Base-by-base conservation (phyloP, 2,113 vertebrate species). In the Athene cunicularia region DNA sequence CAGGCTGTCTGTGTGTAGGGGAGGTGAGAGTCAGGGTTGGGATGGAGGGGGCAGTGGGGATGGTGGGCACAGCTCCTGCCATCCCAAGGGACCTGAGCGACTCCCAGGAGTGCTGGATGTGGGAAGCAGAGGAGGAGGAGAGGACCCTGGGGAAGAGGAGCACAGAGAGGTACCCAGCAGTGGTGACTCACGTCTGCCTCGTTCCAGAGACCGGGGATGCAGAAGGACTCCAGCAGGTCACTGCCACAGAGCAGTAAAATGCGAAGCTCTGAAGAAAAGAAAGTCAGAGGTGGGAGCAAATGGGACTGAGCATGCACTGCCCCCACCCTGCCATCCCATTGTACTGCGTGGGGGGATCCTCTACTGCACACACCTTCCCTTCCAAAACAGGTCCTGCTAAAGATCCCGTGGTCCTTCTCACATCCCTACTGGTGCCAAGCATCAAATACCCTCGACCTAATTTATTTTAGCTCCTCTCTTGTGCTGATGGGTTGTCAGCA, bases 161-260 rank as follows among this genome's bases (percentile, higher is more conserved):
- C 49, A 45, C 2, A 18, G 59, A 70, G 35, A 21, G 35, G 14
- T 32, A 23, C 11, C 24, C 2, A 0, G 19, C 1, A 9, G 41
- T 5, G 14, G 19, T 26, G 12, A 99, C 99, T 99, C 98, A 99
- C 99, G 58, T 99, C 99, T 28, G 99, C 99, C 98, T 99, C 99
- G 7, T 99, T 99, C 99, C 99, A 99, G 90, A 99, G 99, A 49
- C 99, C 99, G 7, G 99, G 99, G 98, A 99, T 99, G 97, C 99
- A 99, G 99, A 99, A 99, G 76, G 99, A 99, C 90, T 99, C 99
- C 97, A 99, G 98, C 59, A 99, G 98, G 96, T 99, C 99, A 14
- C 99, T 99, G 88, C 99, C 99, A 81, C 99, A 99, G 94, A 99
- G 98, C 96, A 99, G 98, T 97, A 99, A 96, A 98, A 99, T 99